Percentiles rank a stretch among this genome's conserved stretches.
Evolutionary conservation across 2,797 vertebrate genomes (phyloP).

Genomic region (Varecia variegata): DNA sequence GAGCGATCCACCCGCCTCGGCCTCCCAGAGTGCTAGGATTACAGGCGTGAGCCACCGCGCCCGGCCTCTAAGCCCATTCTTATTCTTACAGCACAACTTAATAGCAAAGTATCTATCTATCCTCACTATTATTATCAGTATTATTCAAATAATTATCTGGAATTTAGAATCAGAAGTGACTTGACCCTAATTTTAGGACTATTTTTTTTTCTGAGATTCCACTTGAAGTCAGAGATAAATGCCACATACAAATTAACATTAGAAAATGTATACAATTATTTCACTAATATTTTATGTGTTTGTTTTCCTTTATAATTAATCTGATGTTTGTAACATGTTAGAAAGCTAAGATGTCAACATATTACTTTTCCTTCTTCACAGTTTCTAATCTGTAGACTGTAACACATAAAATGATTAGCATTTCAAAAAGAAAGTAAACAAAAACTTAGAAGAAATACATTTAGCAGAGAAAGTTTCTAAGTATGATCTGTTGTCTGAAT

Average conservation of each 20-base stretch:
- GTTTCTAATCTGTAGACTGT: neutral
- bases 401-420: neutral
- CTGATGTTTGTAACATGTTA: neutral
- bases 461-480: neutral
- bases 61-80: neutral
- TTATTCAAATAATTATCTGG: neutral
- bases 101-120: neutral
- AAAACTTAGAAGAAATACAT: neutral
- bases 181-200: constrained; percentile 29
- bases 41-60: no score
- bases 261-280: neutral
- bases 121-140: neutral
- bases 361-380: neutral
- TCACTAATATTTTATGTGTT: neutral
- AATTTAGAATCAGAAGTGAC: neutral
- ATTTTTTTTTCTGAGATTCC: neutral
- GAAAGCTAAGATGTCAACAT: neutral
- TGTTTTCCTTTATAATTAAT: neutral
- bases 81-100: neutral
- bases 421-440: constrained; percentile 33
- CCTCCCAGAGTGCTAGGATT: no score
- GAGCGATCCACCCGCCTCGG: no score
- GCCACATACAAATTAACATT: neutral
- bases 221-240: neutral
- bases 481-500: neutral